A percentile compares a stretch with the other conserved stretches of the same genome.
phyloP scores from a whole-genome alignment of 2,113 vertebrate genomes.

The Potamarius usumacintae region DNA sequence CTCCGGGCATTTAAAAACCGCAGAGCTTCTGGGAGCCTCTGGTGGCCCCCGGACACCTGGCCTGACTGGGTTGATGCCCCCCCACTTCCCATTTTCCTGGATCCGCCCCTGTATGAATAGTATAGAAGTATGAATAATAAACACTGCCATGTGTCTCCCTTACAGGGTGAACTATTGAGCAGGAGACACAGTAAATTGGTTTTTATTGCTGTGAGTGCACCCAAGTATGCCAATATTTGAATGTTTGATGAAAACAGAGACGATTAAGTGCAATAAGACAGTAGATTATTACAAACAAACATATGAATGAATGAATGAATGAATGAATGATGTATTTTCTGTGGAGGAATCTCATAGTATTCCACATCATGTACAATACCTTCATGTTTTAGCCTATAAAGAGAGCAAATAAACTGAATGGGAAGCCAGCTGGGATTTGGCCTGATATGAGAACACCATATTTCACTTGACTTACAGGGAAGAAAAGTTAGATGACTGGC shows the following conservation, averaged over 20 bases:
- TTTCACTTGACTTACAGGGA: too few species aligned
- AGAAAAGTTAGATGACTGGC: background rate
- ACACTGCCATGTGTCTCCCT: background rate
- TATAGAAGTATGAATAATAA: background rate
- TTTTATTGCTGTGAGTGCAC: background rate
- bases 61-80: too few species aligned
- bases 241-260: background rate
- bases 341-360: background rate
- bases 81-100: too few species aligned
- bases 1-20: too few species aligned
- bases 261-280: too few species aligned
- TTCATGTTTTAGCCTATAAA: background rate
- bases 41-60: too few species aligned
- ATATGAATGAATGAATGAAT: background rate
- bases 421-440: background rate
- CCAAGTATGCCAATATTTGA: background rate
- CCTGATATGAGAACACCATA: background rate
- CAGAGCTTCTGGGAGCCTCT: too few species aligned
- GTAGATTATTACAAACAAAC: background rate
- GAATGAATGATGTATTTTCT: background rate
- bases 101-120: background rate
- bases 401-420: background rate
- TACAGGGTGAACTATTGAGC: background rate
- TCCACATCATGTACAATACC: background rate
- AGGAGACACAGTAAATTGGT: background rate